Conservation (phyloP, 2,797 vertebrate species). For the Pipistrellus pygmaeus region DNA sequence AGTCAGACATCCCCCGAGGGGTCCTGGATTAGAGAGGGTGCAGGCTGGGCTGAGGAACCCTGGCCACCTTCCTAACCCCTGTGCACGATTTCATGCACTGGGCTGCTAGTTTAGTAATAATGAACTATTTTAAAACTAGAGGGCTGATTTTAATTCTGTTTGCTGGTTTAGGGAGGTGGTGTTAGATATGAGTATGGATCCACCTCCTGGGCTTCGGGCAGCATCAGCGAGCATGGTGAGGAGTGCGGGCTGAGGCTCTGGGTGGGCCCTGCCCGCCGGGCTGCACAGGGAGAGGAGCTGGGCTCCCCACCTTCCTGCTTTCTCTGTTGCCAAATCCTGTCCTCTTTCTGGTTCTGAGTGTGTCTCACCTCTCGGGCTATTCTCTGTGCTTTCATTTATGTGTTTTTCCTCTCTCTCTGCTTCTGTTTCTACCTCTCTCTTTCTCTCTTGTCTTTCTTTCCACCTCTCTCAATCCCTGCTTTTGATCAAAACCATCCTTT, state of each 20-base stretch:
- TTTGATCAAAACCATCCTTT: slow-evolving; percentile 1
- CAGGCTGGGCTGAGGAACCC: too few species aligned
- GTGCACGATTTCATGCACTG: too few species aligned
- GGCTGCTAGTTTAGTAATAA: background rate
- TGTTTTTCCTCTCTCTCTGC: background rate
- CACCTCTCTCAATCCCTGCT: background rate
- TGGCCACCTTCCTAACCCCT: too few species aligned
- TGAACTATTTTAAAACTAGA: slow-evolving; percentile 24
- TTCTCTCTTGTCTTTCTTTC: background rate
- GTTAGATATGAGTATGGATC: background rate
- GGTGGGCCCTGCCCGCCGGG: rapidly evolving
- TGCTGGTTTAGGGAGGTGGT: background rate
- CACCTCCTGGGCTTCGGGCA: background rate
- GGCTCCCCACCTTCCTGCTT: background rate
- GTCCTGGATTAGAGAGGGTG: too few species aligned
- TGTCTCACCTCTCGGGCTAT: background rate
- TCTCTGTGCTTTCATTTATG: background rate
- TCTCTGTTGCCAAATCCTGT: background rate
- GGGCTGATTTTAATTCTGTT: background rate
- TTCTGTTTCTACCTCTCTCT: background rate
- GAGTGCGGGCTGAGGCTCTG: rapidly evolving
- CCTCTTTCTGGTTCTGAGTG: background rate
- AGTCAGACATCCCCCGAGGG: too few species aligned
- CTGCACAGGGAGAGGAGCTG: rapidly evolving
- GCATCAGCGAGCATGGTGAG: background rate